Evolutionary conservation across 2,113 vertebrate species (phyloP), one percentile per base, ranked within the genome.

Genomic region (Bostrychus sinensis): DNA sequence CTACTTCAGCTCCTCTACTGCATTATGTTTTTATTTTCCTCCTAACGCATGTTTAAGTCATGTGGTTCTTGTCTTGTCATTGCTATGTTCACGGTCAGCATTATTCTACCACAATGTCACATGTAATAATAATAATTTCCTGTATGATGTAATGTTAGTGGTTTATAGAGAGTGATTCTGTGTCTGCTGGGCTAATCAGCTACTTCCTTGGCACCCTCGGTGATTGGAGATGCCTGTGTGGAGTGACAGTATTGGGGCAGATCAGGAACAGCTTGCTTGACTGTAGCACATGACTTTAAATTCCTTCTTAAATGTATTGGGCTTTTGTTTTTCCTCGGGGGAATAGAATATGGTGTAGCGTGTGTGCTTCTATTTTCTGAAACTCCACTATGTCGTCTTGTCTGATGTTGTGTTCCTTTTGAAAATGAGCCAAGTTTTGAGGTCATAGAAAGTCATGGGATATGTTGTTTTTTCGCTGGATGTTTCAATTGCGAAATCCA

Each of bases 401-500:
- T 48, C 34, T 51, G 13, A 62, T 39, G 30, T 39, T 55, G 56
- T 48, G 13, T 39, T 80, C 62, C 28, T 70, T 23, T 66, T 84
- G 77, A 80, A 70, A 50, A 6, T 1, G n/a, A 67, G 45, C 73
- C 78, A 78, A 8, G 46, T 32, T 75, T 77, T 77, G 57, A 77
- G 75, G 75, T 75, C 66, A 56, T 38, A 42, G 71, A 61, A 75
- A 67, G 51, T 26, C 61, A 73, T 46, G 38, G 59, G 17, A 9
- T 59, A 38, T 37, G 58, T 25, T 45, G 72, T 64, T 68, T 73
- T 68, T 73, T 75, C 75, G 83, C 41, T 51, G 56, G 58, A 82
- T 77, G 70, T 80, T 80, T 75, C 66, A 75, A 66, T 76, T 56
- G 73, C 34, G 32, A 34, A 69, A 80, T 76, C 66, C 23, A 54